These are phyloP conservation scores for Ibycter americanus DNA, from an alignment of 2,797 vertebrate species.

Conservation along the genomic window DNA sequence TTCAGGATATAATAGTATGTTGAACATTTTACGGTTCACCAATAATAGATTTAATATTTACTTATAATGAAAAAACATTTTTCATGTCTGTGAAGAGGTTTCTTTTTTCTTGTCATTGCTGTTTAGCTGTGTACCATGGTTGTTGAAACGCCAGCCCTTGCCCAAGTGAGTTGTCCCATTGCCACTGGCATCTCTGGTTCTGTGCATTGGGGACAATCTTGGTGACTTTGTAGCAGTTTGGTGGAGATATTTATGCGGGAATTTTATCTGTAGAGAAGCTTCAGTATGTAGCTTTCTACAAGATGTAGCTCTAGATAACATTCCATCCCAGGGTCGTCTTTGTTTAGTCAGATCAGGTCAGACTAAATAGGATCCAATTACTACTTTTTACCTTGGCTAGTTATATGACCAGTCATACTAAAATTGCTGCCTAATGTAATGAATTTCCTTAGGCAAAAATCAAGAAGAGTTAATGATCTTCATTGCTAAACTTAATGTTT, in stretches of 20 bases:
- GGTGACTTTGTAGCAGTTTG: background rate
- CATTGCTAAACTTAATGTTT: background rate
- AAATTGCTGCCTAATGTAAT: background rate
- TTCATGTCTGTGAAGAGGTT: background rate
- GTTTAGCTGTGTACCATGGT: background rate
- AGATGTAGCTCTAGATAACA: background rate
- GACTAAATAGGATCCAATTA: background rate
- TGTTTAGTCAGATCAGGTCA: background rate
- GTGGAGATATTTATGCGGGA: background rate
- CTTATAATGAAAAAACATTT: background rate
- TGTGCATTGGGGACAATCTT: background rate
- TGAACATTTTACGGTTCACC: background rate
- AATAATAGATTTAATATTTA: background rate
- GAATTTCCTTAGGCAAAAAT: background rate
- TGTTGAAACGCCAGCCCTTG: background rate
- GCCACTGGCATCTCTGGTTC: background rate
- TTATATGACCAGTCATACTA: background rate
- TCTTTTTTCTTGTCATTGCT: background rate
- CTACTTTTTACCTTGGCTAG: background rate
- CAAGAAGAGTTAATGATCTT: background rate
- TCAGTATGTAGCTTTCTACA: background rate
- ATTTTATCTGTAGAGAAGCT: background rate
- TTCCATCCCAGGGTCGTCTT: background rate
- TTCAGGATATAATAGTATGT: background rate
- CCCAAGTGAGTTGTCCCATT: background rate